phyloP scores from a whole-genome alignment of 2,888 invertebrate genomes.

The Microchrysa polita region DNA sequence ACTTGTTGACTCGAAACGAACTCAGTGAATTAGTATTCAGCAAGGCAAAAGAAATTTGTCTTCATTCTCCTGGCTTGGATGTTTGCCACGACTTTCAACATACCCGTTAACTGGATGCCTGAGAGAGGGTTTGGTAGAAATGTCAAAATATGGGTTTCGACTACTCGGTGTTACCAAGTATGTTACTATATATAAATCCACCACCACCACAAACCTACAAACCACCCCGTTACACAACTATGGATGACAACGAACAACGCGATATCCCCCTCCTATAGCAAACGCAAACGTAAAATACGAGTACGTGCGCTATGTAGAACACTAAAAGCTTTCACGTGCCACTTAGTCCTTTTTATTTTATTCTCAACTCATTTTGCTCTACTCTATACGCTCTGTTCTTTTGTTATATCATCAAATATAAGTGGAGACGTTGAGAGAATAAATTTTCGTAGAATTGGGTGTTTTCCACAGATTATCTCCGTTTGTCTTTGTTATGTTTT shows the following conservation, averaged over 20 bases:
- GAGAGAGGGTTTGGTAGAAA: neutral
- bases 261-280: too few species aligned
- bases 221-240: neutral
- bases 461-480: slow-evolving; percentile 27
- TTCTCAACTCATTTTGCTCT: slow-evolving; percentile 3
- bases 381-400: slow-evolving; percentile 7
- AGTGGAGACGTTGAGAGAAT: slow-evolving; percentile 21
- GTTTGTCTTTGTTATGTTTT: slow-evolving; percentile 3
- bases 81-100: neutral
- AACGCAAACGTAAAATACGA: slow-evolving; percentile 13
- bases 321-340: slow-evolving; percentile 46
- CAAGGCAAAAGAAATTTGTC: neutral
- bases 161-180: neutral
- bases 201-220: too few species aligned
- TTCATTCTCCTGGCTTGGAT: slow-evolving; percentile 5
- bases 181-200: neutral
- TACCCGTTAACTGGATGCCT: neutral
- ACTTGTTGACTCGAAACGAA: slow-evolving; percentile 30
- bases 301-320: slow-evolving; percentile 17
- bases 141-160: too few species aligned
- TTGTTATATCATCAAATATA: slow-evolving; percentile 43
- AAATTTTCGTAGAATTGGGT: slow-evolving; percentile 22
- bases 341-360: slow-evolving; percentile 26
- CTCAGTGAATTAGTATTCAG: slow-evolving; percentile 21
- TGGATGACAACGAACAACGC: neutral